Percentiles rank a stretch among this genome's conserved stretches.
phyloP scores from a whole-genome alignment of 2,888 invertebrate species.

The Caenorhabditis plicata region DNA sequence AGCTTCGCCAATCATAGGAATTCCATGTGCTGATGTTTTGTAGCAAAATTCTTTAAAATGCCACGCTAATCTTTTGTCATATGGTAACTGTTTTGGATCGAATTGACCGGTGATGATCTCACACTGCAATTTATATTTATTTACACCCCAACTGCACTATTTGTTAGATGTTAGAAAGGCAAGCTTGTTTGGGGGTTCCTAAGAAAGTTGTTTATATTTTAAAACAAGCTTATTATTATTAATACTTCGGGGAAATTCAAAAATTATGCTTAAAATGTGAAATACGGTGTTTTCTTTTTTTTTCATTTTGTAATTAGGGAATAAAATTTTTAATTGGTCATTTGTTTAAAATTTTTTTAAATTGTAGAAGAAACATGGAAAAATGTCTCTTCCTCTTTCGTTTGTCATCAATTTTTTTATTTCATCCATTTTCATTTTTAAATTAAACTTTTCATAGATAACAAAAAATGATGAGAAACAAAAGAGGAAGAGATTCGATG shows the following conservation, averaged over 20 bases:
- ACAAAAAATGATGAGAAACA: too few species aligned
- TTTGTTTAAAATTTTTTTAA: too few species aligned
- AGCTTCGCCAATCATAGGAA: constrained; percentile 63
- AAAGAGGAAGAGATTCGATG: too few species aligned
- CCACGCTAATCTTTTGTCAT: constrained; percentile 54
- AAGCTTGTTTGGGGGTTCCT: background rate
- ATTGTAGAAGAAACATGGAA: too few species aligned
- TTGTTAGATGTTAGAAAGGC: background rate
- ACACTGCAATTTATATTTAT: constrained; percentile 40
- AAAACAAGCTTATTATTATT: background rate
- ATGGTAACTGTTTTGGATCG: constrained; percentile 56
- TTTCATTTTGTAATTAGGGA: too few species aligned
- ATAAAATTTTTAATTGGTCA: too few species aligned
- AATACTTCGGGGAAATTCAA: background rate
- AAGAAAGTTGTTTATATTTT: background rate
- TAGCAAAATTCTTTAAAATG: constrained; percentile 62
- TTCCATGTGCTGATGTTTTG: constrained; percentile 62
- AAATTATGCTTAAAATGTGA: too few species aligned
- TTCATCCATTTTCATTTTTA: too few species aligned
- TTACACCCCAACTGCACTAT: background rate
- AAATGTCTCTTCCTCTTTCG: too few species aligned
- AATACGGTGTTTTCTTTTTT: too few species aligned
- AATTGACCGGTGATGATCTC: constrained; percentile 59
- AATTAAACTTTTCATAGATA: too few species aligned
- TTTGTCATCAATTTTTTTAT: too few species aligned